These are phyloP conservation scores for Lepisosteus oculatus DNA, from an alignment of 2,113 vertebrate genomes.

Conservation along the genomic window DNA sequence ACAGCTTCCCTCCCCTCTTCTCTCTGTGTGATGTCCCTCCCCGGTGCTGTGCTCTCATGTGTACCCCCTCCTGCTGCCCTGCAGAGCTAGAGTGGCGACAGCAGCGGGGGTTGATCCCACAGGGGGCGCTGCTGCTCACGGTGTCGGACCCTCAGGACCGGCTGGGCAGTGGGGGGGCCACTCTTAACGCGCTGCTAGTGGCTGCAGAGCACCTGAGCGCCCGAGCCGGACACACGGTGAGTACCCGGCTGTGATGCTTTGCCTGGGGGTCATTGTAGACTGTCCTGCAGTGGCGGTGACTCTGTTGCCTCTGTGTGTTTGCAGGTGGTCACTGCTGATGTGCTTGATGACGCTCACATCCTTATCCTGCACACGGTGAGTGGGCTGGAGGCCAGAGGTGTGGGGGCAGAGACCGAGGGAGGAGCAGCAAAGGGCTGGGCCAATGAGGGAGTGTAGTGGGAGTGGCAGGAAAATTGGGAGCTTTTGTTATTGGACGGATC, in stretches of 20 bases:
- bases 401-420: neutral
- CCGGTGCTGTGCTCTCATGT: neutral
- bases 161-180: conserved; percentile 89
- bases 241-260: conserved; percentile 21
- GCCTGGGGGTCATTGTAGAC: neutral
- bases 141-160: conserved; percentile 76
- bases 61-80: conserved; percentile 6
- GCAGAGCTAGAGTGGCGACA: conserved; percentile 82
- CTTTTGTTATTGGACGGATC: neutral
- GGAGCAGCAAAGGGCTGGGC: neutral
- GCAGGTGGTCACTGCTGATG: conserved; percentile 88
- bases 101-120: conserved; percentile 65
- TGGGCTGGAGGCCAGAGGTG: neutral
- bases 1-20: neutral
- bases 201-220: conserved; percentile 89
- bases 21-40: neutral
- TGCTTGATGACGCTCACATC: conserved; percentile 73
- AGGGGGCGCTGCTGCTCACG: conserved; percentile 66
- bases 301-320: neutral
- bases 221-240: conserved; percentile 76
- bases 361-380: conserved; percentile 90
- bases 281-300: neutral
- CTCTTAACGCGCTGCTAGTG: conserved; percentile 88
- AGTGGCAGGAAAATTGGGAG: neutral
- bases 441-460: neutral